A percentile compares a stretch with the other conserved stretches of the same genome.
These are phyloP conservation scores for Cyphomyrus discorhynchus DNA, from an alignment of 2,113 vertebrate species.

Conservation along the genomic window DNA sequence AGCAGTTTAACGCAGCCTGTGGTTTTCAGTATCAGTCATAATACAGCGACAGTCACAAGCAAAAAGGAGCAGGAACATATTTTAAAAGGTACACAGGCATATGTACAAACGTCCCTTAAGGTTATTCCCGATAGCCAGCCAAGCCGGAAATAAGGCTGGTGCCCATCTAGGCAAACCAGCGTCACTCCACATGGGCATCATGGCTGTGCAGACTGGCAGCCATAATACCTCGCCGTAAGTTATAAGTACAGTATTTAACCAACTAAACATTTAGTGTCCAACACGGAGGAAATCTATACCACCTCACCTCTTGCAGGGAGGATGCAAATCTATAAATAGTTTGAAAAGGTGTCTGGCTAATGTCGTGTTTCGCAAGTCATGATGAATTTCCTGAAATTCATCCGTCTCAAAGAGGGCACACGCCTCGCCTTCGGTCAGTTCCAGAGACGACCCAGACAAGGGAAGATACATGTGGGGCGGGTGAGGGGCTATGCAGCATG, in stretches of 20 bases:
- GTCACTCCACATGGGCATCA: neutral
- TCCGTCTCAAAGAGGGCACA: conserved; percentile 10
- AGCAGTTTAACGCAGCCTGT: conserved; percentile 47
- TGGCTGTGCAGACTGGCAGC: neutral
- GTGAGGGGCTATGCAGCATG: conserved; percentile 34
- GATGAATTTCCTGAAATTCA: conserved; percentile 34
- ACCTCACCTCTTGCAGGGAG: neutral
- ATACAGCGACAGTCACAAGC: conserved; percentile 52
- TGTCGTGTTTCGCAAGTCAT: neutral
- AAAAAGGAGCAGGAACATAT: conserved; percentile 48
- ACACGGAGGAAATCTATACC: neutral
- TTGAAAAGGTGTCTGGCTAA: neutral
- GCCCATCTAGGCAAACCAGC: neutral
- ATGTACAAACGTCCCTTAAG: conserved; percentile 58
- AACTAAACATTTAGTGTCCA: conserved; percentile 11
- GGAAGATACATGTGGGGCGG: conserved; percentile 13
- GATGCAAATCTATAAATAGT: neutral
- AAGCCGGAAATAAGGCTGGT: conserved; percentile 25
- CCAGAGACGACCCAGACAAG: neutral
- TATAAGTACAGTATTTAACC: conserved; percentile 7
- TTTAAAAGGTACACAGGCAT: conserved; percentile 43
- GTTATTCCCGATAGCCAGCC: conserved; percentile 30
- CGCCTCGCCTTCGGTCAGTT: neutral
- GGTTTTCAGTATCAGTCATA: conserved; percentile 47
- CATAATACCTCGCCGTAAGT: neutral